Conservation (phyloP, 2,888 invertebrate species). For the Blastobasis lacticolella region DNA sequence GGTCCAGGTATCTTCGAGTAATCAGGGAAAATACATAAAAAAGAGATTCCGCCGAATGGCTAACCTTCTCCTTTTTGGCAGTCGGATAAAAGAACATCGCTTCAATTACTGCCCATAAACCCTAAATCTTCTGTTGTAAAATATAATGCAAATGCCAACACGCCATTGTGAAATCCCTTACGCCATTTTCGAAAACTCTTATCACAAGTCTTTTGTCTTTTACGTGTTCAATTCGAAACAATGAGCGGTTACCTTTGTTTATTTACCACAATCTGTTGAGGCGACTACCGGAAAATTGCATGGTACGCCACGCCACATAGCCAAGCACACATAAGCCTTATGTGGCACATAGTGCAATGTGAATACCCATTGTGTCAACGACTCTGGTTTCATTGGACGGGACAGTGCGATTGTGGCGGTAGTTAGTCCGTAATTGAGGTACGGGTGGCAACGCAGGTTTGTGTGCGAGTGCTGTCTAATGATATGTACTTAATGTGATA, state of each 20-base stretch:
- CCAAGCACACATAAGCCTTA: not conserved
- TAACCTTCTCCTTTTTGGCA: too few species aligned
- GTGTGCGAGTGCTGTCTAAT: too few species aligned
- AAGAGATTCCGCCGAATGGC: too few species aligned
- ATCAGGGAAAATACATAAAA: too few species aligned
- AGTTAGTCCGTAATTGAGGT: not conserved
- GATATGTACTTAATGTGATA: too few species aligned
- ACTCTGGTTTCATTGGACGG: conserved; percentile 20
- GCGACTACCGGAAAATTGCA: conserved; percentile 63
- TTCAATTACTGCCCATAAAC: too few species aligned
- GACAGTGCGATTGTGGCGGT: conserved; percentile 1
- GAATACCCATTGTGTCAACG: conserved; percentile 15
- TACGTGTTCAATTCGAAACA: conserved; percentile 43
- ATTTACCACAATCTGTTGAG: conserved; percentile 53
- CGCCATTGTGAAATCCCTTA: conserved; percentile 6
- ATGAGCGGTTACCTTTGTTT: conserved; percentile 44
- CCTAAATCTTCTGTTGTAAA: too few species aligned
- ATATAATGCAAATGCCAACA: not conserved
- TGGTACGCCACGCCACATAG: conserved; percentile 31
- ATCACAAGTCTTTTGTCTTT: conserved; percentile 36
- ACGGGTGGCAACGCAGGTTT: not conserved
- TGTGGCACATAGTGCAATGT: conserved; percentile 16
- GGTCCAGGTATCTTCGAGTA: too few species aligned
- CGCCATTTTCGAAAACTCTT: conserved; percentile 7
- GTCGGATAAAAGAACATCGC: too few species aligned